Percentiles rank a stretch among this genome's conserved stretches.
Conservation (phyloP, 2,113 vertebrate genomes). For the Galeopterus variegatus region DNA sequence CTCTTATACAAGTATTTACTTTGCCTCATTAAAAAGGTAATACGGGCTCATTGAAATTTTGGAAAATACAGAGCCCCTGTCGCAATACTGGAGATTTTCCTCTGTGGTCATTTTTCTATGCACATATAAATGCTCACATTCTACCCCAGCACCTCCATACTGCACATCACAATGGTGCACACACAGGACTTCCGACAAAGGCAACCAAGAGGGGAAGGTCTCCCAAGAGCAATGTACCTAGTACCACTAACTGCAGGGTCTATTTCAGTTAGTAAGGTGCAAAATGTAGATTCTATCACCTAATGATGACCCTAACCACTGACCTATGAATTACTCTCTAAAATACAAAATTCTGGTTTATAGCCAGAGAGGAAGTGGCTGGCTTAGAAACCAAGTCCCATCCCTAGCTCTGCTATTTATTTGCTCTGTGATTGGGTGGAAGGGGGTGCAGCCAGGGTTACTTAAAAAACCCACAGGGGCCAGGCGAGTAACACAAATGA, state of each 20-base stretch:
- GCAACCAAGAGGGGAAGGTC: background rate
- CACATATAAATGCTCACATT: background rate
- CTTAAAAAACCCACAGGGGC: background rate
- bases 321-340: background rate
- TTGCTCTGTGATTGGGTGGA: background rate
- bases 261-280: background rate
- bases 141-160: background rate
- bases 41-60: background rate
- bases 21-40: background rate
- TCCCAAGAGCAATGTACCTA: background rate
- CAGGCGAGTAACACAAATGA: background rate
- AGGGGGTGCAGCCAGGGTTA: background rate
- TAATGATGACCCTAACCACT: background rate
- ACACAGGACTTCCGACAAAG: background rate
- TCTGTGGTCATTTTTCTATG: background rate
- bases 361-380: slow-evolving; percentile 10
- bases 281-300: background rate
- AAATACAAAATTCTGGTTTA: background rate
- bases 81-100: background rate
- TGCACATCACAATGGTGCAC: background rate
- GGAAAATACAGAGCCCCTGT: background rate
- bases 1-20: background rate
- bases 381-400: slow-evolving; percentile 45
- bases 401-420: background rate
- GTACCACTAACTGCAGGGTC: background rate